Evolutionary conservation across 30 jellyfish, hydroid and myxozoan genomes (phyloP), one percentile per base, ranked within the genome.

Genomic region (Hydractinia symbiolongicarpus): DNA sequence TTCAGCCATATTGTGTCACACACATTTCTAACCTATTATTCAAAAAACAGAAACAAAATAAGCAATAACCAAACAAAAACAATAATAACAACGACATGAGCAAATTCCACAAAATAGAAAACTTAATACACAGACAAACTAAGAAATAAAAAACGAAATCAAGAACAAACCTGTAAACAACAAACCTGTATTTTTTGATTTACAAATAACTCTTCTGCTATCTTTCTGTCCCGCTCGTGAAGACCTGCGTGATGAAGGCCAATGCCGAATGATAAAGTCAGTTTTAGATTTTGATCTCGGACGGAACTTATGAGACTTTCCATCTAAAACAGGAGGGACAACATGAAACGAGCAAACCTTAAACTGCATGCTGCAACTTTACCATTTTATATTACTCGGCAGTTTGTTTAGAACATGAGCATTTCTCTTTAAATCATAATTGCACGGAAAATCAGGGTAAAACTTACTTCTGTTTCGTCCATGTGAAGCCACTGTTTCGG

Each of bases 231-330:
- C 40, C 84, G 83, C 78, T 88, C 97, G 51, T 84, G 96, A 8
- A 95, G 81, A 55, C 99, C 99, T 15, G 99, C 99, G 66, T 95
- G 99, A 89, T 95, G 99, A 4, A 95, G 54, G 17, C 99, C 99
- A 54, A 95, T 89, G 5, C 99, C 99, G 83, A 95, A 95, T 40
- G 97, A 87, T 68, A 95, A 66, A 7, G 96, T 85, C 82, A 89
- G 67, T 72, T 95, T 95, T 81, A 95, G 80, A 67, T 86, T 95
- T 71, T 89, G 96, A 72, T 95, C 99, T 15, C 86, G 95, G 44
- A 93, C 96, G 53, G 89, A 61, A 80, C 89, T 77, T 4, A 88
- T 87, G 9, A 93, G 50, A 66, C 86, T 70, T 85, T 81, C 84
- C 95, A 90, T 90, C 97, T 90, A 60, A 55, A 79, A 53, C 5